These are phyloP conservation scores for Mixornis gularis DNA, from an alignment of 2,113 vertebrate genomes.

Conservation along the genomic window DNA sequence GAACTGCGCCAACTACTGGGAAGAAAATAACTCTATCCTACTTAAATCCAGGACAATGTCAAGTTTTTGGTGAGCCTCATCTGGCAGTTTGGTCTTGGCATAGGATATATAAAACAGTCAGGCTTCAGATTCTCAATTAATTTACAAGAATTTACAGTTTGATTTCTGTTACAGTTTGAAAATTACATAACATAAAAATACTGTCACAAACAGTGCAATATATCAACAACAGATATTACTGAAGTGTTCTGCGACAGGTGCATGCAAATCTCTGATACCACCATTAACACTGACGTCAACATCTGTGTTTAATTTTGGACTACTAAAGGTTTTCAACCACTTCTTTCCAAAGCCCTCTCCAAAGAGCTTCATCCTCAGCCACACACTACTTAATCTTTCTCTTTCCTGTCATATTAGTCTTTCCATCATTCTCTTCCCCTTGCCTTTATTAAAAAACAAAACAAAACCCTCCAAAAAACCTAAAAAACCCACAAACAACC, in stretches of 20 bases:
- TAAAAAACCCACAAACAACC: neutral
- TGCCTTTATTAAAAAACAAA: neutral
- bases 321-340: neutral
- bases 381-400: neutral
- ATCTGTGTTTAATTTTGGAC: neutral
- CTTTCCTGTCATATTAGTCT: neutral
- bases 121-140: neutral
- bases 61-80: neutral
- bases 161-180: neutral
- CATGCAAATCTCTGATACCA: neutral
- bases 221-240: neutral
- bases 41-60: neutral
- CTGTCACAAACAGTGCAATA: neutral
- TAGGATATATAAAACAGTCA: neutral
- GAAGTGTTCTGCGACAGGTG: neutral
- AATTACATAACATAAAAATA: neutral
- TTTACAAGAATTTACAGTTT: neutral
- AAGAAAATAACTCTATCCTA: neutral
- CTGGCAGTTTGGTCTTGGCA: neutral
- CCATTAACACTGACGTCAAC: neutral
- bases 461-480: neutral
- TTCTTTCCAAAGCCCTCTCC: neutral
- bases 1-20: neutral
- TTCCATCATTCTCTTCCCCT: neutral
- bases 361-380: neutral